phyloP scores from a whole-genome alignment of 2,888 invertebrate species.

The Lysandra coridon region DNA sequence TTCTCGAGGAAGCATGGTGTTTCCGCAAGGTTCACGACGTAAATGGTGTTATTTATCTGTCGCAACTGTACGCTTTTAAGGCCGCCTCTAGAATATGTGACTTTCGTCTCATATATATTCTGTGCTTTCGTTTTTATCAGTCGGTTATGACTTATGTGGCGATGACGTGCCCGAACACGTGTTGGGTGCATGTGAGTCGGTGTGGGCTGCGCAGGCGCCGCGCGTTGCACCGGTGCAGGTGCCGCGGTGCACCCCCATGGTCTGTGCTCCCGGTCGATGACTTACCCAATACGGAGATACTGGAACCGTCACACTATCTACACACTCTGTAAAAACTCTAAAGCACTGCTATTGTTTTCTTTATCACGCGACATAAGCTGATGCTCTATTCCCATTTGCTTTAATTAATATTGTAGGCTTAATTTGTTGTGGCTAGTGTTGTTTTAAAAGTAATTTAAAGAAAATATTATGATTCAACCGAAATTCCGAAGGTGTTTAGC shows the following conservation, averaged over 20 bases:
- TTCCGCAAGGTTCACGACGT: constrained; percentile 7
- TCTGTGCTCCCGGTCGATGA: constrained; percentile 68
- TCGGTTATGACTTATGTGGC: background rate
- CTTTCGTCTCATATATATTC: background rate
- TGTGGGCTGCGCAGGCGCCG: constrained; percentile 31
- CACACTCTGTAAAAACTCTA: background rate
- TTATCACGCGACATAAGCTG: background rate
- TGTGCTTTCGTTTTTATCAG: background rate
- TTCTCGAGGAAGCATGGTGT: constrained; percentile 7
- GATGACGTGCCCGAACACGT: constrained; percentile 18
- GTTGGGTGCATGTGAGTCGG: background rate
- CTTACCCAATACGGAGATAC: constrained; percentile 55
- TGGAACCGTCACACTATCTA: background rate
- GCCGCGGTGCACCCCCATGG: constrained; percentile 49
- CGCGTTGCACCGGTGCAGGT: constrained; percentile 33
- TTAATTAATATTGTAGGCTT: background rate
- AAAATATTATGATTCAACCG: background rate
- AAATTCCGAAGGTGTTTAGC: background rate
- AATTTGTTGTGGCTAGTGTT: background rate
- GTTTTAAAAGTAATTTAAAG: background rate
- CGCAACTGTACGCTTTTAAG: constrained; percentile 8
- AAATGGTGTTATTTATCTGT: constrained; percentile 20
- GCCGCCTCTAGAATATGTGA: constrained; percentile 12
- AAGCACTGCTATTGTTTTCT: background rate
- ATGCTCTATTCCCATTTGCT: background rate